phyloP scores from a whole-genome alignment of 1,140 invertebrate genomes.

The Platorchestia sp. region DNA sequence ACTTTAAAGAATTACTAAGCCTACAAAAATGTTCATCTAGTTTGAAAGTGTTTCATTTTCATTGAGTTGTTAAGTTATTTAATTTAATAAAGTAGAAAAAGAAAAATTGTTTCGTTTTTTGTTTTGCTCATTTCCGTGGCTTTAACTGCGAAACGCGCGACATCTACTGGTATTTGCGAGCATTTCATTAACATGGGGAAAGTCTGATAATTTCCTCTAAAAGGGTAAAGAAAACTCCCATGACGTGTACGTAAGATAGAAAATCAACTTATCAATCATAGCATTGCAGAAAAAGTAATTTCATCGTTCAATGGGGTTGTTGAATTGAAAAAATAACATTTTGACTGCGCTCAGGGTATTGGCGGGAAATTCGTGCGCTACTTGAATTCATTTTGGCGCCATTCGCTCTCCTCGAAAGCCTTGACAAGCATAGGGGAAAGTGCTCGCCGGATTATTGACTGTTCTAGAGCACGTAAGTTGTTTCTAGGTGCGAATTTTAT shows the following conservation, averaged over 20 bases:
- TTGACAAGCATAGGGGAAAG: slow-evolving; percentile 34
- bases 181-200: neutral
- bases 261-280: neutral
- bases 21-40: neutral
- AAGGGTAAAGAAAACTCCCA: neutral
- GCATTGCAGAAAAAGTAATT: neutral
- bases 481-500: neutral
- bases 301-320: neutral
- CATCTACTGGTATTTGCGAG: neutral
- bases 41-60: neutral
- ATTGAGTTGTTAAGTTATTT: neutral
- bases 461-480: neutral
- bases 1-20: neutral
- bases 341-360: neutral
- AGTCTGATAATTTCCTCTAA: neutral
- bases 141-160: neutral
- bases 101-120: neutral
- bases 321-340: neutral
- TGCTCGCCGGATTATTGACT: slow-evolving; percentile 26
- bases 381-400: slow-evolving; percentile 41
- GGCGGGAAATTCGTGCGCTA: neutral
- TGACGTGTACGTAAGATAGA: neutral
- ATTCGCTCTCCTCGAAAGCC: slow-evolving; percentile 2
- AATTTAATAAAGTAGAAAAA: neutral
- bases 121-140: neutral